These are phyloP conservation scores for Gallinago nigripennis DNA, from an alignment of 2,797 vertebrate species.

Conservation along the genomic window DNA sequence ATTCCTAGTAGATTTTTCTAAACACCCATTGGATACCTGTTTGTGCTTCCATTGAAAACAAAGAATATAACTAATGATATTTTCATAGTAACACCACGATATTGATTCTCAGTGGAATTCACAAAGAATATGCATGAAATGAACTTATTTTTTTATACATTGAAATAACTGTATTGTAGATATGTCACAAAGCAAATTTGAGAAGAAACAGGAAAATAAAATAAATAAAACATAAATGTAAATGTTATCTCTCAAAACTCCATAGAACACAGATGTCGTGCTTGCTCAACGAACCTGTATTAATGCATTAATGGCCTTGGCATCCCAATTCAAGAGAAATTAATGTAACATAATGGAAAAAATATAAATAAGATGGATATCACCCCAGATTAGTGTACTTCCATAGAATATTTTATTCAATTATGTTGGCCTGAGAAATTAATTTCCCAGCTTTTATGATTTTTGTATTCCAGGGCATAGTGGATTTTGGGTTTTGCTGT, in stretches of 20 bases:
- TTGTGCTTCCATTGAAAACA: not conserved
- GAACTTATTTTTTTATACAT: not conserved
- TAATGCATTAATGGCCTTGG: not conserved
- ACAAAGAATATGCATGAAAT: not conserved
- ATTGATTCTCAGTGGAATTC: not conserved
- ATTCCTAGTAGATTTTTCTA: not conserved
- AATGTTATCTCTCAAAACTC: not conserved
- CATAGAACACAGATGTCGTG: not conserved
- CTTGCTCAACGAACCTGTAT: not conserved
- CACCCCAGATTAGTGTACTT: not conserved
- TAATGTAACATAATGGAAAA: not conserved
- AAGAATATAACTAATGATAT: not conserved
- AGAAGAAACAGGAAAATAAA: not conserved
- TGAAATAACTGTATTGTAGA: not conserved
- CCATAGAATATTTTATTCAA: not conserved
- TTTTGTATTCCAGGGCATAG: not conserved
- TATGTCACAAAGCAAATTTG: not conserved
- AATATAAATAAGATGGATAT: not conserved
- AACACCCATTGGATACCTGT: not conserved
- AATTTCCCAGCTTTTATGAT: not conserved
- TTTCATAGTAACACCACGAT: not conserved
- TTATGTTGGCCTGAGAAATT: not conserved
- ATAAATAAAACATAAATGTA: not conserved
- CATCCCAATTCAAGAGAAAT: not conserved
- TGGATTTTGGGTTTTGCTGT: not conserved